Percentiles rank a stretch among this genome's conserved stretches.
These are phyloP conservation scores for Rhorus exstirpatorius DNA, from an alignment of 2,888 invertebrate genomes.

Conservation along the genomic window DNA sequence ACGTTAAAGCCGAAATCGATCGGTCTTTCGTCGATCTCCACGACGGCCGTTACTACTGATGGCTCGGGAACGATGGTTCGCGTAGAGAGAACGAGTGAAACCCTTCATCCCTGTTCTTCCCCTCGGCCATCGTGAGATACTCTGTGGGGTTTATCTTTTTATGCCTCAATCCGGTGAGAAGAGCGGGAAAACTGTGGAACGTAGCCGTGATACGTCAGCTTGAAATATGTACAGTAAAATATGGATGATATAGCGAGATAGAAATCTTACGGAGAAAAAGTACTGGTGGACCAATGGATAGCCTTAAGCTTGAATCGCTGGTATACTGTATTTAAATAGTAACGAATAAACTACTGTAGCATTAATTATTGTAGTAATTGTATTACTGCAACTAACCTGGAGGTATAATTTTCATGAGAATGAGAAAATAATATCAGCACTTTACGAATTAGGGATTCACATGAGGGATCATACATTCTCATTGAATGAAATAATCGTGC, in stretches of 20 bases:
- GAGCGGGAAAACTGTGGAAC: constrained; percentile 38
- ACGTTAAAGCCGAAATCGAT: constrained; percentile 50
- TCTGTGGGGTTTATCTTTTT: constrained; percentile 56
- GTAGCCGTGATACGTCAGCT: constrained; percentile 12
- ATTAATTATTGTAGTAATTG: no score
- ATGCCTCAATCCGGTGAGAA: constrained; percentile 55
- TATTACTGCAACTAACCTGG: no score
- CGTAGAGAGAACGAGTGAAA: constrained; percentile 5
- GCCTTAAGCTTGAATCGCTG: no score
- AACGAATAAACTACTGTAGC: no score
- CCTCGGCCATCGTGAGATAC: constrained; percentile 4
- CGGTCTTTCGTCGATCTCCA: constrained; percentile 71
- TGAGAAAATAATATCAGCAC: no score
- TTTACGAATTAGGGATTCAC: neutral
- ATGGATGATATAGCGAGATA: constrained; percentile 63
- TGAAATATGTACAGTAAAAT: constrained; percentile 38
- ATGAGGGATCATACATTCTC: neutral
- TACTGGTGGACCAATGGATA: no score
- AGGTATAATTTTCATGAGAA: no score
- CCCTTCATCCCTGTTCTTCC: constrained; percentile 4
- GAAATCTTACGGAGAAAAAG: constrained; percentile 18
- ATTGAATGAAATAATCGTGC: constrained; percentile 7
- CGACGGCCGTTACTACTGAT: constrained; percentile 67
- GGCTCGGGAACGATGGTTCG: constrained; percentile 44
- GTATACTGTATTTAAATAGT: no score